Evolutionary conservation across 2,888 invertebrate genomes (phyloP).

Genomic region (Ectropis crepuscularia): DNA sequence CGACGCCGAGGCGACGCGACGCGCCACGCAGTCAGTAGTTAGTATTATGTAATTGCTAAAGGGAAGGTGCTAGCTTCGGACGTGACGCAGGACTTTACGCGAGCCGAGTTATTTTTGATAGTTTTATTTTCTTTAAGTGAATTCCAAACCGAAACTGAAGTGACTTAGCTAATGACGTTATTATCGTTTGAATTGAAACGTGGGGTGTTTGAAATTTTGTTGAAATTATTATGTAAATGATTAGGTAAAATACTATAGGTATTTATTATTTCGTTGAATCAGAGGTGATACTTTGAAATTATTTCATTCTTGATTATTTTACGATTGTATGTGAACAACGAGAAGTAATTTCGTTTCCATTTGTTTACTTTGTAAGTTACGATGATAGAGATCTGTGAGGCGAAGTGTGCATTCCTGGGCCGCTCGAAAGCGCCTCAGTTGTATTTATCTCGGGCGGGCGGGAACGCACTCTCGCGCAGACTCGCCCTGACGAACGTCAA

Average conservation of each 20-base stretch:
- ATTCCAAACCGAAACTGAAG: slow-evolving; percentile 79
- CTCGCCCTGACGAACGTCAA: slow-evolving; percentile 50
- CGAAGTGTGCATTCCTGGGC: slow-evolving; percentile 48
- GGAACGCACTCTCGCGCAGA: slow-evolving; percentile 41
- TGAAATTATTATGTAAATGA: slow-evolving; percentile 84
- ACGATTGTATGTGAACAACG: slow-evolving; percentile 69
- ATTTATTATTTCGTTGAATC: slow-evolving; percentile 82
- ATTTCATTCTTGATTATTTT: slow-evolving; percentile 84
- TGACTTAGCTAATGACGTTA: slow-evolving; percentile 80
- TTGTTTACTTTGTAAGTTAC: slow-evolving; percentile 61
- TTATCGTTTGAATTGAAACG: slow-evolving; percentile 74
- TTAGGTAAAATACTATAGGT: slow-evolving; percentile 76
- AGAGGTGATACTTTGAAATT: slow-evolving; percentile 80
- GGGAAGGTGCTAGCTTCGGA: slow-evolving; percentile 85
- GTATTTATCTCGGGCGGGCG: slow-evolving; percentile 23
- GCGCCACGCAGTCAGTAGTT: slow-evolving; percentile 79
- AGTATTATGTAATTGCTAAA: slow-evolving; percentile 82
- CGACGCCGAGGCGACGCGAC: slow-evolving; percentile 60
- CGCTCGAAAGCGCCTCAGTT: slow-evolving; percentile 29
- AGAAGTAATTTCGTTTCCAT: slow-evolving; percentile 65
- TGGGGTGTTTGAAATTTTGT: slow-evolving; percentile 83
- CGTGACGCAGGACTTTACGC: slow-evolving; percentile 82
- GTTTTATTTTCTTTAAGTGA: slow-evolving; percentile 83
- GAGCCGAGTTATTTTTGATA: slow-evolving; percentile 85
- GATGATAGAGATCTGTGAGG: slow-evolving; percentile 53